Evolutionary conservation across 2,113 vertebrate genomes (phyloP).

Genomic region (Ginglymostoma cirratum): DNA sequence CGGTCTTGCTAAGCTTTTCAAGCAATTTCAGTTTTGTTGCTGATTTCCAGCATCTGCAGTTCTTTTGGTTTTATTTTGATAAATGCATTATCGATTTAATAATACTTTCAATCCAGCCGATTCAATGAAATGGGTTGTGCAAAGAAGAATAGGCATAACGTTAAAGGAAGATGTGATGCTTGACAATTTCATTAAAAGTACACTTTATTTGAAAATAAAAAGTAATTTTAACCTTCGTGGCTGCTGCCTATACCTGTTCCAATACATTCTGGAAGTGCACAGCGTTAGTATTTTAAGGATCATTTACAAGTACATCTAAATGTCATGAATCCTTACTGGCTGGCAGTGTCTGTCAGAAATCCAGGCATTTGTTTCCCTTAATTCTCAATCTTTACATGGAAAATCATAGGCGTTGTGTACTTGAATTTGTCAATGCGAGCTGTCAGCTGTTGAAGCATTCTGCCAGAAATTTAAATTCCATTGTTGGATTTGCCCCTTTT

Average conservation of each 20-base stretch:
- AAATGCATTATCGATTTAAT: background rate
- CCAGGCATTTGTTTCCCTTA: background rate
- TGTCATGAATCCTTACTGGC: background rate
- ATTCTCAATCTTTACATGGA: background rate
- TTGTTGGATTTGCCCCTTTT: background rate
- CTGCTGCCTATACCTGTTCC: background rate
- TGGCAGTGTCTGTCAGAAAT: background rate
- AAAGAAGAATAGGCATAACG: background rate
- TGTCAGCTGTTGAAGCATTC: background rate
- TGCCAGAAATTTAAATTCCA: background rate
- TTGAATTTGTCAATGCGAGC: background rate
- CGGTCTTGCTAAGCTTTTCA: too few relatives aligned
- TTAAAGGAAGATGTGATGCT: background rate
- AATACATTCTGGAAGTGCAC: background rate
- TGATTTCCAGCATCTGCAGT: too few relatives aligned
- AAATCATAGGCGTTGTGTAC: background rate
- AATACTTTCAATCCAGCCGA: background rate
- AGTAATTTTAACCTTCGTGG: background rate
- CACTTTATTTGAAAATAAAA: background rate
- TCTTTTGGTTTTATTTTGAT: background rate
- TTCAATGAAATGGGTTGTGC: background rate
- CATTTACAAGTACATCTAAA: background rate
- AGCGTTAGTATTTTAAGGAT: background rate
- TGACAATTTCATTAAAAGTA: background rate
- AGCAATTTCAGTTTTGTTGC: too few relatives aligned